These are phyloP conservation scores for Ricordea florida DNA, from an alignment of 92 coral and sea anemone species.

Conservation along the genomic window DNA sequence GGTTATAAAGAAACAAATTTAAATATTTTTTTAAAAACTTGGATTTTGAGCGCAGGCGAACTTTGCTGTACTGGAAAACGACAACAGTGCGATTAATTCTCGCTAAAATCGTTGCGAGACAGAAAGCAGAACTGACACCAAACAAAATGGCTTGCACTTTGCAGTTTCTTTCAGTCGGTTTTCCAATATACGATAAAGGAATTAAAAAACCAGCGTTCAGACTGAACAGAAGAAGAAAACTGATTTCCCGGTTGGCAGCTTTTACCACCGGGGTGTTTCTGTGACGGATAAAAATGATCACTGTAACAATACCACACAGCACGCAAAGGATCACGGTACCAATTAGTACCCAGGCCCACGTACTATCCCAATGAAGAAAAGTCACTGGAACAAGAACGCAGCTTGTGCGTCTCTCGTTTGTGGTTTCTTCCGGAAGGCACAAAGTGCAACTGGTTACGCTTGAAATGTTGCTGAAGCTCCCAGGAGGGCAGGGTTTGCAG, in stretches of 20 bases:
- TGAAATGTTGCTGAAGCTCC: slow-evolving; percentile 52
- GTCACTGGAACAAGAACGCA: slow-evolving; percentile 64
- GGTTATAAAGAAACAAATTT: slow-evolving; percentile 13
- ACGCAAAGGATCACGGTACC: slow-evolving; percentile 40
- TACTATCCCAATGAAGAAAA: slow-evolving; percentile 54
- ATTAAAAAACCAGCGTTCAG: slow-evolving; percentile 64
- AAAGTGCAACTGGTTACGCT: slow-evolving; percentile 55
- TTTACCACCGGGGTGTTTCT: slow-evolving; percentile 78
- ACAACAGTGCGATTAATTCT: slow-evolving; percentile 83
- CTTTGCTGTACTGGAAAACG: slow-evolving; percentile 27
- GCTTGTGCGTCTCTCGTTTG: slow-evolving; percentile 47
- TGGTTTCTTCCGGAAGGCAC: slow-evolving; percentile 44
- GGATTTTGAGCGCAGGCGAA: neutral
- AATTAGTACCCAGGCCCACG: slow-evolving; percentile 65
- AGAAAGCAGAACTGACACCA: slow-evolving; percentile 61
- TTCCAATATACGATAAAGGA: slow-evolving; percentile 70
- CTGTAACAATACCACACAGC: slow-evolving; percentile 34
- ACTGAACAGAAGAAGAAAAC: slow-evolving; percentile 59
- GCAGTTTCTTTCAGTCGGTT: slow-evolving; percentile 60
- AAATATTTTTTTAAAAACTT: slow-evolving; percentile 9
- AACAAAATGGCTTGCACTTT: slow-evolving; percentile 60
- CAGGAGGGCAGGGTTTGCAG: slow-evolving; percentile 60
- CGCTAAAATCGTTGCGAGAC: slow-evolving; percentile 65
- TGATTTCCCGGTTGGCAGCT: slow-evolving; percentile 80
- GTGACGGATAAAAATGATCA: slow-evolving; percentile 55